Evolutionary conservation across 1,140 invertebrate genomes (phyloP), one percentile per base, ranked within the genome.

Genomic region (Hirudo medicinalis): DNA sequence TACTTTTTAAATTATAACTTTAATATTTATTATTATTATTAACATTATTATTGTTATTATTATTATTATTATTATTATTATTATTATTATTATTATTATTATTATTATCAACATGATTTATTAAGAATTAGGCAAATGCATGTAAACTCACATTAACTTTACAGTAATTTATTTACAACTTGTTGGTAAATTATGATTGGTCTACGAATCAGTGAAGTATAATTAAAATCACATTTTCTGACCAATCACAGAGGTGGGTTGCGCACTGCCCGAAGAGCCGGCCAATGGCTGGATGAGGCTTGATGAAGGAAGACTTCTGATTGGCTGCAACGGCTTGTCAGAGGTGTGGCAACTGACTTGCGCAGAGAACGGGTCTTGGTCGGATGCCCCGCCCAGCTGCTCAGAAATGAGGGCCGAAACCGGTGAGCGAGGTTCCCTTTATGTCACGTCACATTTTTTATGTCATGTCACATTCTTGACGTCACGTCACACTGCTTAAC

Each of bases 281-380:
- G 15, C 40, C 27, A 49, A 53, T 70, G 69, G 69, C 53, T 70
- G 69, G 69, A 53, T 70, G 17, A 20, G 69, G 53, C 43, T 54
- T 3, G 67, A 68, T 25, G 43, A 70, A 9, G 69, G 53, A 19
- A 25, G 32, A 25, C 20, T 70, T 49, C 32, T 70, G 6, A 53
- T 70, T 25, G 69, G 69, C 22, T 70, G 69, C 69, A 20, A 70
- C 49, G 69, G 69, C 19, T 11, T 22, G n/a, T 8, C 32, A 19
- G 36, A 54, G n/a, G 49, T 49, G 17, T 70, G 69, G 69, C 69
- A 43, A 19, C 43, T 53, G 69, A 70, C 69, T 49, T 70, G 69
- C 29, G 15, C 40, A 19, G 49, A 54, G 17, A 54, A 54, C 69
- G 69, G 53, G n/a, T 40, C 43, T 43, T 70, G 69, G 69, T 25